Conservation (phyloP, 2,113 vertebrate species). For the Rhynchomys soricoides region DNA sequence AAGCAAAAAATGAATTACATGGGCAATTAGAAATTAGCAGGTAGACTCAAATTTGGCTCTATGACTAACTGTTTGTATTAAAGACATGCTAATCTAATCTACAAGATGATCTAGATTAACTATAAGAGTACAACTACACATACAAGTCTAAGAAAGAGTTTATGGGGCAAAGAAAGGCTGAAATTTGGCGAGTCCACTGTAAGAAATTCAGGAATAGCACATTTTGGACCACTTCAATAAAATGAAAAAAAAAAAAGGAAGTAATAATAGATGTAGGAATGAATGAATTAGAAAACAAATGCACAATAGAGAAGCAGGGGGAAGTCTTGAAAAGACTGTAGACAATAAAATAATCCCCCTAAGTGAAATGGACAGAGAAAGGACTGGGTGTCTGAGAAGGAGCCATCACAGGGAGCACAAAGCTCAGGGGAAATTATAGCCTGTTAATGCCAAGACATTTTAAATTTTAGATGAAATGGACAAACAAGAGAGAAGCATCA, state of each 20-base stretch:
- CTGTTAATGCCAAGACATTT: not conserved
- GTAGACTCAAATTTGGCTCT: not conserved
- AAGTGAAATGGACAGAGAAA: not conserved
- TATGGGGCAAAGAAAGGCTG: not conserved
- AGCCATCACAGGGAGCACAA: not conserved
- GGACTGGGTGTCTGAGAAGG: not conserved
- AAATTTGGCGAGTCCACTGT: not conserved
- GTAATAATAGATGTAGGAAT: not conserved
- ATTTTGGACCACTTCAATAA: not conserved
- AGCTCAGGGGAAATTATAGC: not conserved
- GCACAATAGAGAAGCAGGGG: not conserved
- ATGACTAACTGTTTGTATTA: not conserved
- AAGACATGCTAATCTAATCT: not conserved
- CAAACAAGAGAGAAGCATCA: conserved; percentile 48
- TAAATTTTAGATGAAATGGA: conserved; percentile 52
- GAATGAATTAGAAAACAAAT: not conserved
- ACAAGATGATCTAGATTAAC: not conserved
- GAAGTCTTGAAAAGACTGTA: not conserved
- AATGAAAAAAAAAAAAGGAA: not conserved
- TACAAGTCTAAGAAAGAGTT: not conserved
- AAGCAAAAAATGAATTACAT: not conserved
- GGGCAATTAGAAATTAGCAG: not conserved
- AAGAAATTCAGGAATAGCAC: not conserved
- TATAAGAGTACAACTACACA: not conserved
- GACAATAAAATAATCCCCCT: not conserved